A percentile compares a stretch with the other conserved stretches of the same genome.
phyloP scores from a whole-genome alignment of 2,888 invertebrate genomes.

The Euclidia mi region DNA sequence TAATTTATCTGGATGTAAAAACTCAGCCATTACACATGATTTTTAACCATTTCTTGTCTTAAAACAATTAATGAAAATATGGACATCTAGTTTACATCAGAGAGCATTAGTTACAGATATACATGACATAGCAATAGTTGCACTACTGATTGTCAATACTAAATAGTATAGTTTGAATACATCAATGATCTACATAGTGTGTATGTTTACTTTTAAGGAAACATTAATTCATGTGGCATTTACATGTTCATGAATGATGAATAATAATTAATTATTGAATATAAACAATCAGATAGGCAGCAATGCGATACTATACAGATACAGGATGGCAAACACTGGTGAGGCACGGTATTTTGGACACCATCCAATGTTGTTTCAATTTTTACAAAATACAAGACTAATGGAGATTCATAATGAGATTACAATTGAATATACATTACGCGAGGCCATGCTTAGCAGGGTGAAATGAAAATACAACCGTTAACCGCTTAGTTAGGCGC shows the following conservation, averaged over 20 bases:
- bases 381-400: constrained; percentile 79
- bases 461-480: constrained; percentile 86
- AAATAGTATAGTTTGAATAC: constrained; percentile 31
- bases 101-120: constrained; percentile 44
- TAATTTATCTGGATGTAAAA: too few species aligned
- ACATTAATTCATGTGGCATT: constrained; percentile 42
- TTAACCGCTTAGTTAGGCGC: constrained; percentile 81
- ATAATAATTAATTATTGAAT: constrained; percentile 45
- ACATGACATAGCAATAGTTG: constrained; percentile 29
- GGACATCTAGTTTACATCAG: constrained; percentile 38
- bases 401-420: constrained; percentile 88
- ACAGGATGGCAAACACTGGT: constrained; percentile 57
- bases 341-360: constrained; percentile 72
- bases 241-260: constrained; percentile 32
- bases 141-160: constrained; percentile 38
- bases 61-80: background rate
- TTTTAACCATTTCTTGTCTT: constrained; percentile 8
- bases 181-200: constrained; percentile 40
- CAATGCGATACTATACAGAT: constrained; percentile 9
- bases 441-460: constrained; percentile 87
- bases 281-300: constrained; percentile 49
- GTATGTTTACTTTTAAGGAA: constrained; percentile 38
- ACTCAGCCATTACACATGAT: constrained; percentile 1
- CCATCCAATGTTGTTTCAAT: constrained; percentile 86
- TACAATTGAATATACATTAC: constrained; percentile 81